Evolutionary conservation across 2,888 invertebrate species (phyloP), one percentile per base, ranked within the genome.

Genomic region (Tachina lurida): DNA sequence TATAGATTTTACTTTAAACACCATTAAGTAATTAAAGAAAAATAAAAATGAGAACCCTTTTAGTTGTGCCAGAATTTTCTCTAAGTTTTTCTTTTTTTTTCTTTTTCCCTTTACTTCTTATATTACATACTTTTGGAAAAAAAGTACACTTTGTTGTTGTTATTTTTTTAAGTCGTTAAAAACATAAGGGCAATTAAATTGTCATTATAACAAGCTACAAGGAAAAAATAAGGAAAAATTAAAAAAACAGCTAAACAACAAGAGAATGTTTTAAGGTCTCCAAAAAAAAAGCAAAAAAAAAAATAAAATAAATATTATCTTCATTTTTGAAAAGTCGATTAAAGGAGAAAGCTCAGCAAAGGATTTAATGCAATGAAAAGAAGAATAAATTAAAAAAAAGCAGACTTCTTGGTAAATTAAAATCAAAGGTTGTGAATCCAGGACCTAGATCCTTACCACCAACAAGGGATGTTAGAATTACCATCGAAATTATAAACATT

Each of bases 101-200:
- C 17, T 43, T 31, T 7, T 31, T 31, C 7, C 31, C 5, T 31
- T 31, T 58, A 41, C 15, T 47, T 10, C 54, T 52, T 4, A 56
- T 54, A 65, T 43, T 58, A 65, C 65, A 60, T 65, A 7, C 7
- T 83, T 65, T 58, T 31, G 43, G 22, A 58, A 65, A 45, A 63
- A 45, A 60, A 70, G 63, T 56, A 75, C 19, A 68, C 39, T 81
- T 70, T 71, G 17, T 41, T 76, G 17, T 41, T 76, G 41, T 39
- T 68, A 45, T 73, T n/a, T 74, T 73, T 70, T 65, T 31, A 81
- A 79, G 79, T 79, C 82, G 15, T 79, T 86, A 83, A 79, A 86
- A 83, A 79, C 75, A 83, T 73, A 79, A 86, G 76, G 83, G 75
- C 86, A 86, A 86, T 86, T 86, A 86, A 79, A 86, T 73, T 83